These are phyloP conservation scores for Cariama cristata DNA, from an alignment of 2,113 vertebrate species.

Conservation along the genomic window DNA sequence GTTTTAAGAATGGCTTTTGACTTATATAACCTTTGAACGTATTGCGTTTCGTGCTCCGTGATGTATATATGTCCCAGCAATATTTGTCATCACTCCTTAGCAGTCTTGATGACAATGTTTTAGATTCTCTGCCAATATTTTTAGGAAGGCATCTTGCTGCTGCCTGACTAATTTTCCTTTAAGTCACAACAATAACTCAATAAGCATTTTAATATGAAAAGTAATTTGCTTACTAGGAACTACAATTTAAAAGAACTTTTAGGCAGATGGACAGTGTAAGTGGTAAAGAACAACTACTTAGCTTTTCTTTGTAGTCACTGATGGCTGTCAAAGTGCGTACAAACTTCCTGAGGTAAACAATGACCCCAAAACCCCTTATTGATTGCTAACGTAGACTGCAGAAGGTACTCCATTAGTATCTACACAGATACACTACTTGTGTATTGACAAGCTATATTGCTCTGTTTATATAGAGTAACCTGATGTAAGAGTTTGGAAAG, in stretches of 20 bases:
- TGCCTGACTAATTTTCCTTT: background rate
- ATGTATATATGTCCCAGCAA: background rate
- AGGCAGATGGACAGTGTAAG: background rate
- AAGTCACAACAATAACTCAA: background rate
- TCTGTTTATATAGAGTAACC: background rate
- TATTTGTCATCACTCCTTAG: background rate
- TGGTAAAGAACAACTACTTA: background rate
- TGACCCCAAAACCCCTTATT: too few relatives aligned
- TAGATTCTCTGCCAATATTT: background rate
- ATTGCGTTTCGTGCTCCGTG: accelerated
- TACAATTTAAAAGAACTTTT: background rate
- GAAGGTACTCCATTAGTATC: background rate
- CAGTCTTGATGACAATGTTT: background rate
- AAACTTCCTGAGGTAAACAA: background rate
- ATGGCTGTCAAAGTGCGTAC: background rate
- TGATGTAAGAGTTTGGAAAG: background rate
- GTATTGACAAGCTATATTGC: background rate
- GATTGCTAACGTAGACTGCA: background rate
- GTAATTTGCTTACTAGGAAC: background rate
- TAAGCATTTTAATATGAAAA: background rate
- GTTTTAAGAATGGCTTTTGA: background rate
- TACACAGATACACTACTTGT: too few relatives aligned
- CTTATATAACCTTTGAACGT: accelerated
- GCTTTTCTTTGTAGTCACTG: background rate
- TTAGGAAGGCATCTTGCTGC: background rate